Base-by-base conservation (phyloP, 1,140 invertebrate species). In the Drosophila quadrilineata region DNA sequence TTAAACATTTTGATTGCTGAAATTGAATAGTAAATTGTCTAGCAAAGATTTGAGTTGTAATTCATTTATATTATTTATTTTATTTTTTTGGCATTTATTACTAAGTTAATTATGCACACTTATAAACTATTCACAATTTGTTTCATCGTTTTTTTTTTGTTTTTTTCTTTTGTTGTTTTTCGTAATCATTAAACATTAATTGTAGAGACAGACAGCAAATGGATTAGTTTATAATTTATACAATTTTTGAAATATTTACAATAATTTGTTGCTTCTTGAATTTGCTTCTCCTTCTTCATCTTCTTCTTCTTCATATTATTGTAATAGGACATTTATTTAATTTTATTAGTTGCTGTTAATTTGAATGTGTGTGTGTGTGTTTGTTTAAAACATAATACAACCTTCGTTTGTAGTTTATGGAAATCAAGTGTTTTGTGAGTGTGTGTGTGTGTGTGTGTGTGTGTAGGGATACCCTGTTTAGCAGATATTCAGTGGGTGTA, bases 361-460 rank as follows among this genome's bases (percentile, higher is more conserved):
- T 56, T 6, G 19, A 57, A 28, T 49, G 38, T 10, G 33, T 29
- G 38, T 49, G 21, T 33, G 38, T 65, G 54, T 75, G 38, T 68
- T 50, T 57, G 57, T 84, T 82, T 63, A 76, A 70, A 85, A 77
- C 70, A 59, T 84, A 84, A 85, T 84, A 84, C 77, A 84, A 84
- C 77, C 77, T 84, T 84, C 77, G 28, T 74, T 48, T 48, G 36
- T 52, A 2, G 22, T 48, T 57, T 57, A 53, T 40, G 35, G 26
- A 68, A 58, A 62, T 17, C 16, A 57, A 66, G 49, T 59, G 35
- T n/a, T n/a, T n/a, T n/a, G n/a, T n/a, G n/a, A n/a, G n/a, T n/a
- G n/a, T n/a, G n/a, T n/a, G n/a, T n/a, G n/a, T n/a, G n/a, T n/a
- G n/a, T n/a, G n/a, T n/a, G n/a, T n/a, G n/a, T n/a, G n/a, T n/a